Percentiles rank a stretch among this genome's conserved stretches.
phyloP scores from a whole-genome alignment of 1,140 invertebrate species.

The Drosophila obscura region DNA sequence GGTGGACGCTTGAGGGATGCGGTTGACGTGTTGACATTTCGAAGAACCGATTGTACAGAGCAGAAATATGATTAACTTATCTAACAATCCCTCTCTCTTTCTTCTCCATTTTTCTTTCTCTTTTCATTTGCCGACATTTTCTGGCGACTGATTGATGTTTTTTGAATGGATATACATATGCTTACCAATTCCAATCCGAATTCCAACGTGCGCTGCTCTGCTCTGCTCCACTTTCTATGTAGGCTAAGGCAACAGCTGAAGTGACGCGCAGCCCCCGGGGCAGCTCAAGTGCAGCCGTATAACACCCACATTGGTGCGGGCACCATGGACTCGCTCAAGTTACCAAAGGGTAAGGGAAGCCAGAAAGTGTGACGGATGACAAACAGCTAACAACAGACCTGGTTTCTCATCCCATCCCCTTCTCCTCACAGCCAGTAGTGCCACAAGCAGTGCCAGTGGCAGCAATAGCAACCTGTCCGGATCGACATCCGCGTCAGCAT shows the following conservation, averaged over 20 bases:
- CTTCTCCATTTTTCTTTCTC: slow-evolving; percentile 40
- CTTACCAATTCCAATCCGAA: slow-evolving; percentile 12
- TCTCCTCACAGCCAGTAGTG: slow-evolving; percentile 46
- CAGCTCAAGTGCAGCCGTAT: slow-evolving; percentile 71
- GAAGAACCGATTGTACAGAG: slow-evolving; percentile 30
- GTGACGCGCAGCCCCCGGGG: slow-evolving; percentile 41
- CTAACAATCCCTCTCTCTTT: slow-evolving; percentile 22
- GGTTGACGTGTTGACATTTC: slow-evolving; percentile 56
- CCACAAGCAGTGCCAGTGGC: slow-evolving; percentile 66
- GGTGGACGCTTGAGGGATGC: slow-evolving; percentile 17
- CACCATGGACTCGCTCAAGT: slow-evolving; percentile 81
- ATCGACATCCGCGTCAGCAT: slow-evolving; percentile 58
- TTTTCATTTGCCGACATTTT: slow-evolving; percentile 50
- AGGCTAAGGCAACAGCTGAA: slow-evolving; percentile 68
- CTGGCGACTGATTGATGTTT: slow-evolving; percentile 66
- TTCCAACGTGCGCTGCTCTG: slow-evolving; percentile 11
- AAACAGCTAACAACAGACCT: not conserved
- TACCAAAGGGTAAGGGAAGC: slow-evolving; percentile 67
- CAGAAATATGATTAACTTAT: slow-evolving; percentile 70
- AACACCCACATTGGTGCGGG: slow-evolving; percentile 53
- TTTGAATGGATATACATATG: slow-evolving; percentile 37
- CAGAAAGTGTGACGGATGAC: not conserved
- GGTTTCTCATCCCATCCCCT: not conserved
- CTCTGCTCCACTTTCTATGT: slow-evolving; percentile 56
- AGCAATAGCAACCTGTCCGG: slow-evolving; percentile 71